Conservation (phyloP, 2,888 invertebrate species). For the Arge pagana region DNA sequence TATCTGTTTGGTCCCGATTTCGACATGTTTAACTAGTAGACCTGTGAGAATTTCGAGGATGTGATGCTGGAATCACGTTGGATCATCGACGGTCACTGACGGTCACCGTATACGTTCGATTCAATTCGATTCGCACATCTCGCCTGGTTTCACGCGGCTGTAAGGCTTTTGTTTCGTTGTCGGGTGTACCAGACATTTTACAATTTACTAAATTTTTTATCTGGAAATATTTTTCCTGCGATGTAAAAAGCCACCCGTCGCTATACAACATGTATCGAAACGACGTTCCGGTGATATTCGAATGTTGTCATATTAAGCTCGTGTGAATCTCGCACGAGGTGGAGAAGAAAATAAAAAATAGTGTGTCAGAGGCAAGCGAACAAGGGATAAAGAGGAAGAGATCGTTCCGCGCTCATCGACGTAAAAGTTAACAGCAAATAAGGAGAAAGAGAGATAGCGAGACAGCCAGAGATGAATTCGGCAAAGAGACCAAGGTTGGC, state of each 20-base stretch:
- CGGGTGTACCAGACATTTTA: slow-evolving; percentile 31
- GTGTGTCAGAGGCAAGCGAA: too few relatives aligned
- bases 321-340: neutral
- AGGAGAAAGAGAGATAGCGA: neutral
- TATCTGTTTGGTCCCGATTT: too few relatives aligned
- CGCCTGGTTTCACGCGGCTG: neutral
- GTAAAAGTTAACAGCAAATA: neutral
- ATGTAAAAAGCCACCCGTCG: slow-evolving; percentile 5
- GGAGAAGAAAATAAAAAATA: too few relatives aligned
- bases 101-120: neutral
- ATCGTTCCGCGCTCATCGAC: neutral
- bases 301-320: neutral
- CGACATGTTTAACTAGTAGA: too few relatives aligned
- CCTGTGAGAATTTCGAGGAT: too few relatives aligned
- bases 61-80: too few relatives aligned
- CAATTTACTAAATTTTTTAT: slow-evolving; percentile 35
- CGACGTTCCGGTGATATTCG: slow-evolving; percentile 4
- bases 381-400: neutral
- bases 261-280: neutral
- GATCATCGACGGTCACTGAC: too few relatives aligned
- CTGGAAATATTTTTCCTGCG: slow-evolving; percentile 15
- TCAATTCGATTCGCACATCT: neutral
- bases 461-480: slow-evolving; percentile 5
- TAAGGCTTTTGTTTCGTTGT: slow-evolving; percentile 21
- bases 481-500: slow-evolving; percentile 17